A percentile compares a stretch with the other conserved stretches of the same genome.
Conservation (phyloP, 2,797 vertebrate species). For the Gadopsis marmoratus region DNA sequence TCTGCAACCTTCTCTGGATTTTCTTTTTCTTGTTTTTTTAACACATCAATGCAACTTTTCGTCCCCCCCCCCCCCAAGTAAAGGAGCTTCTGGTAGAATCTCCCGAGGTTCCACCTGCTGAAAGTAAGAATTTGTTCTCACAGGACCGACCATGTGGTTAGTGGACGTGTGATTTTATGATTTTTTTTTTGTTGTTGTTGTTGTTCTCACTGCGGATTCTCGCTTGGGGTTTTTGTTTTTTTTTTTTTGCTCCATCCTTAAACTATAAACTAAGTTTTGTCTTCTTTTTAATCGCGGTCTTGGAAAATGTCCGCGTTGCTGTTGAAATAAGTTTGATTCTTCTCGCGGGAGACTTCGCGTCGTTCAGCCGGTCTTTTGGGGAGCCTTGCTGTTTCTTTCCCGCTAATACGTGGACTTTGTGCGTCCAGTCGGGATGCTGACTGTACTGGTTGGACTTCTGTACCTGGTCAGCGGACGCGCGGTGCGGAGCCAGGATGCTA, state of each 20-base stretch:
- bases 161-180: constrained; percentile 51
- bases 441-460: constrained; percentile 80
- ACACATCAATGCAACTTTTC: constrained; percentile 39
- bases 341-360: constrained; percentile 6
- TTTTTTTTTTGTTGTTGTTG: constrained; percentile 24
- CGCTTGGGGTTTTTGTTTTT: constrained; percentile 12
- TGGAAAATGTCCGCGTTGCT: constrained; percentile 25
- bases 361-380: constrained; percentile 1
- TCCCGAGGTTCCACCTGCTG: constrained; percentile 14
- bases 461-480: constrained; percentile 74
- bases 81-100: constrained; percentile 30
- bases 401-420: constrained; percentile 29
- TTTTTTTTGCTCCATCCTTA: constrained; percentile 5
- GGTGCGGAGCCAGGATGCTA: constrained; percentile 75
- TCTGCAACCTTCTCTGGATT: constrained; percentile 49
- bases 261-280: constrained; percentile 29
- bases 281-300: constrained; percentile 19
- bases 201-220: constrained; percentile 57
- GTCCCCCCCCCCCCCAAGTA: too few species aligned
- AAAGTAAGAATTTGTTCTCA: constrained; percentile 37
- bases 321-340: constrained; percentile 49
- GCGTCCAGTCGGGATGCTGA: constrained; percentile 82
- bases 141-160: constrained; percentile 59
- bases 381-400: constrained; percentile 1
- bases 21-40: neutral